phyloP scores from a whole-genome alignment of 2,888 invertebrate species.

The Aporophyla lueneburgensis region DNA sequence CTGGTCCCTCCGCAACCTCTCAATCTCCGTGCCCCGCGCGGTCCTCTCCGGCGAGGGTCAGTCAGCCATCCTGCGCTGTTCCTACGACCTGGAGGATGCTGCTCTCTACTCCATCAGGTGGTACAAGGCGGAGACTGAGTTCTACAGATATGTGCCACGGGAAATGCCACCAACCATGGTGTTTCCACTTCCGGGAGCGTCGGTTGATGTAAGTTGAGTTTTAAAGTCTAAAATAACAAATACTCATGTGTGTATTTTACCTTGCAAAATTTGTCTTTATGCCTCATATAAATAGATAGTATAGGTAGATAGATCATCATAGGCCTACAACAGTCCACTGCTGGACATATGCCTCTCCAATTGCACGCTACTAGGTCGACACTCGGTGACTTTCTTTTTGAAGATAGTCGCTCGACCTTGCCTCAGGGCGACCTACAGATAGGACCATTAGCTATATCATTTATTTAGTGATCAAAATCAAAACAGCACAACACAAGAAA shows the following conservation, averaged over 20 bases:
- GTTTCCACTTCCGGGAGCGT: slow-evolving; percentile 92
- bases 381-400: too few relatives aligned
- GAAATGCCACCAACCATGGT: slow-evolving; percentile 93
- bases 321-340: too few relatives aligned
- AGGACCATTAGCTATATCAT: not conserved
- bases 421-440: too few relatives aligned
- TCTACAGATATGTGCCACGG: slow-evolving; percentile 94
- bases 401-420: too few relatives aligned
- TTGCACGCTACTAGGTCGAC: too few relatives aligned
- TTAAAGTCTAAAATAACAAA: not conserved
- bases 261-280: not conserved
- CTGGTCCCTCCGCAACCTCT: slow-evolving; percentile 87
- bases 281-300: not conserved
- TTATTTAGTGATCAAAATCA: not conserved
- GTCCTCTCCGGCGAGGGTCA: slow-evolving; percentile 89
- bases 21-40: slow-evolving; percentile 90
- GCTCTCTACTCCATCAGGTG: slow-evolving; percentile 93
- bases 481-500: not conserved
- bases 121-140: slow-evolving; percentile 94
- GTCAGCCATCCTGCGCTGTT: slow-evolving; percentile 89
- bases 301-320: not conserved
- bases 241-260: not conserved
- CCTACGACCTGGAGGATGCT: slow-evolving; percentile 91
- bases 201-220: slow-evolving; percentile 92
- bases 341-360: too few relatives aligned